Evolutionary conservation across 1,140 invertebrate species (phyloP).

Genomic region (Paracyclopina nana): DNA sequence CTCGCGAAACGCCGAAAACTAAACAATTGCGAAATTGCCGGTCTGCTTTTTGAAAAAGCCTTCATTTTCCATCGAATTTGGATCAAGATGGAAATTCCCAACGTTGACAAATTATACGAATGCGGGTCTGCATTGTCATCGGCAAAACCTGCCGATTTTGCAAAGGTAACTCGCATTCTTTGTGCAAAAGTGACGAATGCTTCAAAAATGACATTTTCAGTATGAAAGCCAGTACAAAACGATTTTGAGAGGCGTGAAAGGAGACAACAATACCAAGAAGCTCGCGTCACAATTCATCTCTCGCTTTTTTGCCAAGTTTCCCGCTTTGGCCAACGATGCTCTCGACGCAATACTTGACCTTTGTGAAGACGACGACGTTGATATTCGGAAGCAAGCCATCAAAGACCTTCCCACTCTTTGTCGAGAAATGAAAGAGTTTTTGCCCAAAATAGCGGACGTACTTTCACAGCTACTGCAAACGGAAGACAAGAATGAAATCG

Average conservation of each 20-base stretch:
- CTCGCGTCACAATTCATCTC: constrained; percentile 85
- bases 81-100: too few relatives aligned
- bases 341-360: constrained; percentile 81
- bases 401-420: constrained; percentile 74
- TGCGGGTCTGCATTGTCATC: too few relatives aligned
- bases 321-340: constrained; percentile 54
- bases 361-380: constrained; percentile 82
- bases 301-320: constrained; percentile 82
- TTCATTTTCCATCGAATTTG: too few relatives aligned
- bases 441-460: constrained; percentile 72
- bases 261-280: constrained; percentile 66
- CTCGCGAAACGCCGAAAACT: too few relatives aligned
- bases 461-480: constrained; percentile 69
- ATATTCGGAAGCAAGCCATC: constrained; percentile 88
- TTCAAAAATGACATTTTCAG: too few relatives aligned
- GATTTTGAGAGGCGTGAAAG: constrained; percentile 64
- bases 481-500: constrained; percentile 56
- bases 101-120: too few relatives aligned
- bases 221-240: constrained; percentile 68
- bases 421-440: constrained; percentile 52
- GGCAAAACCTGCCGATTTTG: too few relatives aligned
- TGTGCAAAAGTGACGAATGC: too few relatives aligned
- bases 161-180: too few relatives aligned
- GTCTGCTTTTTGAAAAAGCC: too few relatives aligned
- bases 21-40: too few relatives aligned